phyloP scores from a whole-genome alignment of 2,797 vertebrate genomes.

The Hozukius guyotensis region DNA sequence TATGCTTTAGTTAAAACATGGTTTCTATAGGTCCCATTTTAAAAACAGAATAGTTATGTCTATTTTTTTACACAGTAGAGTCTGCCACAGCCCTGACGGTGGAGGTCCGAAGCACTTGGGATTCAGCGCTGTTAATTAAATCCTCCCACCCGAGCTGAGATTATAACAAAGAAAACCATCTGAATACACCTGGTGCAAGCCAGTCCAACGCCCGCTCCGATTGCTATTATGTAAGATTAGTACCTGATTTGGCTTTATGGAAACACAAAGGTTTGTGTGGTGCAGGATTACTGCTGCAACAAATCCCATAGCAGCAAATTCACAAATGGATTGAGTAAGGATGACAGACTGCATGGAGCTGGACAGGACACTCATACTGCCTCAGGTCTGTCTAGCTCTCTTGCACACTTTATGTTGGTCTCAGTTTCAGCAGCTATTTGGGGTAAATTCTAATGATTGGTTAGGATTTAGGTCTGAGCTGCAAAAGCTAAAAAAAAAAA shows the following conservation, averaged over 20 bases:
- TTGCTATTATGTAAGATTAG: conserved; percentile 23
- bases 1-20: conserved; percentile 75
- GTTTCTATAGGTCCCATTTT: conserved; percentile 79
- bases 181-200: conserved; percentile 37
- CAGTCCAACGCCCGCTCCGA: conserved; percentile 23
- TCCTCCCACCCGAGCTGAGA: conserved; percentile 47
- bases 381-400: conserved; percentile 70
- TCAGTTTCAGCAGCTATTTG: conserved; percentile 33
- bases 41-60: conserved; percentile 77
- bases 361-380: conserved; percentile 64
- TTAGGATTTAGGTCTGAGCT: conserved; percentile 38
- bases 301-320: conserved; percentile 21
- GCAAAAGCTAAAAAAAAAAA: background rate
- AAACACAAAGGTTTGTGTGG: conserved; percentile 7
- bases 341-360: conserved; percentile 38
- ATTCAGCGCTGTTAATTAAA: conserved; percentile 67
- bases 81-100: conserved; percentile 62
- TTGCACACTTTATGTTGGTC: conserved; percentile 42
- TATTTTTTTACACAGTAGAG: conserved; percentile 84
- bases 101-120: conserved; percentile 55
- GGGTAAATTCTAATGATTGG: conserved; percentile 13
- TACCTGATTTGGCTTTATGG: conserved; percentile 22
- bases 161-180: conserved; percentile 40
- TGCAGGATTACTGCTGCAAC: background rate
- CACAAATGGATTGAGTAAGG: background rate